Evolutionary conservation across 2,113 vertebrate genomes (phyloP).

Genomic region (Indicator indicator): DNA sequence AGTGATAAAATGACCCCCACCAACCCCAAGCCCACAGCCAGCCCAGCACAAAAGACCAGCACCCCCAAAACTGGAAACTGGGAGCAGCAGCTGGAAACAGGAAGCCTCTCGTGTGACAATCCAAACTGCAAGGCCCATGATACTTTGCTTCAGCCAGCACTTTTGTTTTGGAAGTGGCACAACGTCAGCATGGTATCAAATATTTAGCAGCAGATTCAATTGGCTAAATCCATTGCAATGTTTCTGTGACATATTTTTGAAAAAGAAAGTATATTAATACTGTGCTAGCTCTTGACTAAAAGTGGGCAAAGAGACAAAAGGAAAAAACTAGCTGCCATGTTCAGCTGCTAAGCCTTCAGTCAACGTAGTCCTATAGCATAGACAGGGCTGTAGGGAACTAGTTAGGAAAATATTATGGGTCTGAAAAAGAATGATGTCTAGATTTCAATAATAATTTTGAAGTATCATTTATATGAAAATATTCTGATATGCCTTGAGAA

Average conservation of each 20-base stretch:
- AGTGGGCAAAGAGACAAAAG: not conserved
- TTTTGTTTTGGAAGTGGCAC: too few relatives aligned
- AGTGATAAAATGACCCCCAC: too few relatives aligned
- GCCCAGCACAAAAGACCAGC: too few relatives aligned
- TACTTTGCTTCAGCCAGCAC: too few relatives aligned
- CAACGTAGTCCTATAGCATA: not conserved
- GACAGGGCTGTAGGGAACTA: not conserved
- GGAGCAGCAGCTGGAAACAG: too few relatives aligned
- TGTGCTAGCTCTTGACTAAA: not conserved
- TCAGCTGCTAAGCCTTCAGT: not conserved
- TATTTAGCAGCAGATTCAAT: too few relatives aligned
- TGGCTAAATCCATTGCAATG: too few relatives aligned
- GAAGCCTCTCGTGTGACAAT: too few relatives aligned
- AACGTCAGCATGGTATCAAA: too few relatives aligned
- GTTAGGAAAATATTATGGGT: not conserved
- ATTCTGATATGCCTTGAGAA: not conserved
- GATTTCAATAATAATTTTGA: not conserved
- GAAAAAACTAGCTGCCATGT: not conserved
- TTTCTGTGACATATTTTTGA: not conserved
- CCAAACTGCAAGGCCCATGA: too few relatives aligned
- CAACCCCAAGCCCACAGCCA: too few relatives aligned
- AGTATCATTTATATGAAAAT: not conserved
- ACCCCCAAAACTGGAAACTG: too few relatives aligned
- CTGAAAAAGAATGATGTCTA: not conserved
- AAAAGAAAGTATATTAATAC: not conserved